Evolutionary conservation across 1,140 invertebrate species (phyloP), one percentile per base, ranked within the genome.

Genomic region (Polypedilum vanderplanki): DNA sequence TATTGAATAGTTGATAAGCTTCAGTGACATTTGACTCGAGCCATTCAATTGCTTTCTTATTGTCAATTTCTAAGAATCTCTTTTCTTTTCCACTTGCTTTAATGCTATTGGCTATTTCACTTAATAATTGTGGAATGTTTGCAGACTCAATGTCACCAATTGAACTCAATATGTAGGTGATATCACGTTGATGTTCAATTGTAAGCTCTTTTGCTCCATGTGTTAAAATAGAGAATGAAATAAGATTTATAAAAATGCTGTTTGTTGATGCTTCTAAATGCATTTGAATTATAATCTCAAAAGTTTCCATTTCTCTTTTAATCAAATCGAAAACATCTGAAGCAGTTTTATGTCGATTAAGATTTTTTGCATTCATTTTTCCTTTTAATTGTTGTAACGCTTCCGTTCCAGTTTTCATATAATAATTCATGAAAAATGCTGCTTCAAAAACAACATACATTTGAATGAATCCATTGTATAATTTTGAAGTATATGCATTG

Each of bases 61-160:
- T 79, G 1, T 87, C 78, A 18, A 87, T 78, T n/a, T 80, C 78
- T 12, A 82, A 79, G 80, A 91, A 91, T 74, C 87, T 84, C 15
- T 87, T 81, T 0, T 78, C 77, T 46, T 82, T 82, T 10, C 84
- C 84, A 57, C 82, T 83, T 3, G 83, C 76, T 20, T 82, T 82
- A 12, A 92, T 84, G 15, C 83, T 82, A 18, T 78, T 78, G 0
- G 87, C 83, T 41, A 93, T 82, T 77, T 85, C 80, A 74, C 87
- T 84, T 22, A 90, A 82, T 1, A 78, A 79, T 15, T 79, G 78
- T 7, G 87, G 85, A 1, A 93, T 87, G 79, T 91, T 88, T 0
- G 89, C 90, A 24, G 91, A 92, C 75, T 91, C 83, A 1, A 92
- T 87, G 65, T 89, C 85, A 1, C 80, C 81, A 74, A 88, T 89